Evolutionary conservation across 2,797 vertebrate species (phyloP).

Genomic region (Leptatherina wallacei): DNA sequence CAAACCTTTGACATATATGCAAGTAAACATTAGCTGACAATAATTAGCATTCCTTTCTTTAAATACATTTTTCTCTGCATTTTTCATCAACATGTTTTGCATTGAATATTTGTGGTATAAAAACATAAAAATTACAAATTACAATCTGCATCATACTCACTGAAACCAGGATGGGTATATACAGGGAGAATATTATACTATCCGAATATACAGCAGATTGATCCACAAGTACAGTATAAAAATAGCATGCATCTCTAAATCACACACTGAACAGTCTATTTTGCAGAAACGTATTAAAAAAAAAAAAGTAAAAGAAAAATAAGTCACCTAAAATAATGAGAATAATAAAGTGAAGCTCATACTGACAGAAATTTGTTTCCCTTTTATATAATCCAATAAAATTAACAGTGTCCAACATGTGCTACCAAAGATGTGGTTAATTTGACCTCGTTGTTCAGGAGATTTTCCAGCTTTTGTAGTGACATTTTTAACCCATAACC

Average conservation of each 20-base stretch:
- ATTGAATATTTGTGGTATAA: constrained; percentile 73
- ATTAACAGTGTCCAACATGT: constrained; percentile 30
- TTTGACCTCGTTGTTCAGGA: constrained; percentile 39
- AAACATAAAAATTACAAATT: constrained; percentile 73
- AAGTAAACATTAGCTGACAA: constrained; percentile 32
- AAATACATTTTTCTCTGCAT: constrained; percentile 53
- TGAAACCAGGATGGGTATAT: constrained; percentile 47
- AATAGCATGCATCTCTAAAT: constrained; percentile 76
- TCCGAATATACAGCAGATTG: constrained; percentile 56
- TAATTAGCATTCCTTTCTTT: constrained; percentile 52
- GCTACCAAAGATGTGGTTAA: constrained; percentile 30
- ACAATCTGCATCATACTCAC: constrained; percentile 51
- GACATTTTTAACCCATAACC: constrained; percentile 3
- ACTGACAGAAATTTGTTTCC: constrained; percentile 28
- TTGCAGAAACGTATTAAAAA: constrained; percentile 41
- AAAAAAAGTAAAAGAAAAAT: constrained; percentile 32
- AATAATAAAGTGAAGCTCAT: constrained; percentile 22
- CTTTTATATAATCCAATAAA: constrained; percentile 37
- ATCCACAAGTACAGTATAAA: constrained; percentile 65
- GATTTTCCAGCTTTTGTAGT: constrained; percentile 5
- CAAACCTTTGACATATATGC: constrained; percentile 44
- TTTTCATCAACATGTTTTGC: constrained; percentile 40
- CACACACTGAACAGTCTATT: constrained; percentile 54
- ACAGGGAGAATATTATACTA: constrained; percentile 43
- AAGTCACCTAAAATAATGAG: constrained; percentile 22